Percentiles rank a stretch among this genome's conserved stretches.
These are phyloP conservation scores for Cirrhinus mrigala DNA, from an alignment of 2,797 vertebrate species.

Conservation along the genomic window DNA sequence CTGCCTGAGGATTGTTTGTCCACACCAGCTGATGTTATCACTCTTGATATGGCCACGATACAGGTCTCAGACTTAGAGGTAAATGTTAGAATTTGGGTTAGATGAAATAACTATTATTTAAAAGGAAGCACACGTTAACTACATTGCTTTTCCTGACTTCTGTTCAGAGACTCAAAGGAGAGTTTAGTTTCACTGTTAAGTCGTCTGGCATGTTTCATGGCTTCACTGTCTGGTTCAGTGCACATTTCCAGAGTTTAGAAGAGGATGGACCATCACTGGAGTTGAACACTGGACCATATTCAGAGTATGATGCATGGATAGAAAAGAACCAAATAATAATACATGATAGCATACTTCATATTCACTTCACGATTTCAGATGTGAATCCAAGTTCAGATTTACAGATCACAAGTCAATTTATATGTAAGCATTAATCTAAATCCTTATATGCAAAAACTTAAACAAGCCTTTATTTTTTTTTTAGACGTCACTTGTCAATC, in stretches of 20 bases:
- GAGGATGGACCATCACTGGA: constrained; percentile 68
- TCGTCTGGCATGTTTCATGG: constrained; percentile 79
- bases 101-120: background rate
- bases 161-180: constrained; percentile 72
- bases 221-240: constrained; percentile 80
- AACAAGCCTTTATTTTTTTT: background rate
- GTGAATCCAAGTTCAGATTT: no score
- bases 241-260: constrained; percentile 78
- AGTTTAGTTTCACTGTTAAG: constrained; percentile 72
- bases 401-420: background rate
- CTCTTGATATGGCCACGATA: constrained; percentile 80
- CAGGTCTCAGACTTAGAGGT: constrained; percentile 76
- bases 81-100: background rate
- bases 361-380: no score
- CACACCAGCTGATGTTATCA: constrained; percentile 73
- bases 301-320: constrained; percentile 71
- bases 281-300: constrained; percentile 80
- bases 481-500: constrained; percentile 84
- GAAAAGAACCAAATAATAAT: background rate
- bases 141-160: constrained; percentile 60
- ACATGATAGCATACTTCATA: background rate
- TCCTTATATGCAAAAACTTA: no score
- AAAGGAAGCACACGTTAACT: background rate
- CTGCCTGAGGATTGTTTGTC: constrained; percentile 76
- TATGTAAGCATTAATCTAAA: no score